Percentiles rank a stretch among this genome's conserved stretches.
phyloP scores from a whole-genome alignment of 2,113 vertebrate genomes.

The Myocastor coypus region DNA sequence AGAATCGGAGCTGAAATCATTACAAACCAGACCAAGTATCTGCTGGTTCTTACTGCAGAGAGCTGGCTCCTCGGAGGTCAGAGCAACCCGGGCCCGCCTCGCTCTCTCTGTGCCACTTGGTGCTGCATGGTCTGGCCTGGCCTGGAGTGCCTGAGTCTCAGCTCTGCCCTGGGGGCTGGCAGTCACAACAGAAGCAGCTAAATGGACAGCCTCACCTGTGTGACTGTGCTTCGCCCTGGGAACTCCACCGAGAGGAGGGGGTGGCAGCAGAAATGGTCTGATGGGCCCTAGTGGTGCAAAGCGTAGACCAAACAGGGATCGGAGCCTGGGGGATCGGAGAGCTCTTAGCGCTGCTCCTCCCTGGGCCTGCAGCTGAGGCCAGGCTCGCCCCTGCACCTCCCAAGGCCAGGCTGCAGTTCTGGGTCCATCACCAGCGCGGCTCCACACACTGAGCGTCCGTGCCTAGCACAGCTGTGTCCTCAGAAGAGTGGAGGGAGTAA shows the following conservation, averaged over 20 bases:
- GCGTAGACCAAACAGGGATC: conserved; percentile 62
- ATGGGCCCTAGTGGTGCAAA: conserved; percentile 58
- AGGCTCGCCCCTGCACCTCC: not conserved
- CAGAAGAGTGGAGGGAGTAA: not conserved
- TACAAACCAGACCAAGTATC: not conserved
- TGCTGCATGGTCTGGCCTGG: not conserved
- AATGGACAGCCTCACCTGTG: not conserved
- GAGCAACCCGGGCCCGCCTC: not conserved
- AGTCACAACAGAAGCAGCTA: accelerated
- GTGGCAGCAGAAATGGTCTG: not conserved
- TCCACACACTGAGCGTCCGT: not conserved
- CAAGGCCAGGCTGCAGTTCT: not conserved
- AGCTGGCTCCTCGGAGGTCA: not conserved
- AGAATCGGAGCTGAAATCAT: not conserved
- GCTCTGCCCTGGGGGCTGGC: accelerated
- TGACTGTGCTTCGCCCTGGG: conserved; percentile 65
- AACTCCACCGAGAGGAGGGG: conserved; percentile 44
- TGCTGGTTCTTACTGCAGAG: not conserved
- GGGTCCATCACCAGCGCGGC: accelerated
- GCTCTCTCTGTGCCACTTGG: not conserved
- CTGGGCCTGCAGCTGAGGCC: not conserved
- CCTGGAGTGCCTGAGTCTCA: not conserved
- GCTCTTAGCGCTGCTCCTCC: not conserved
- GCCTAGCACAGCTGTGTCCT: not conserved
- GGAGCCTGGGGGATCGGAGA: not conserved